Percentiles rank a stretch among this genome's conserved stretches.
phyloP scores from a whole-genome alignment of 2,797 vertebrate species.

The Amblyraja radiata region DNA sequence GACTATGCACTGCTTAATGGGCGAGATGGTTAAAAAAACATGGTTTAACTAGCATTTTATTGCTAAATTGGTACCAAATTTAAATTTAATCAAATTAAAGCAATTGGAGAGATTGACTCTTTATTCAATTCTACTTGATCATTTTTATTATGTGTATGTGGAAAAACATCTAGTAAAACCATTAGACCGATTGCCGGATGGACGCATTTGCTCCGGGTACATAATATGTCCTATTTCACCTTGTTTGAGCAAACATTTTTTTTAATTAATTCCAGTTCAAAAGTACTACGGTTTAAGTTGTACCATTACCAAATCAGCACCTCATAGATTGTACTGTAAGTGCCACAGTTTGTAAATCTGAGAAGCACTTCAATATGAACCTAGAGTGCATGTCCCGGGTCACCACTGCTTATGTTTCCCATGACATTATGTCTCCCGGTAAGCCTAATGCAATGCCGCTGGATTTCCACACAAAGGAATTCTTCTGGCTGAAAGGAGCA shows the following conservation, averaged over 20 bases:
- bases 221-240: background rate
- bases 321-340: background rate
- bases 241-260: background rate
- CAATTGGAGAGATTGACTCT: too few species aligned
- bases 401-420: slow-evolving; percentile 75
- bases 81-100: background rate
- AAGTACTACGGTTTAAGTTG: background rate
- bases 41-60: background rate
- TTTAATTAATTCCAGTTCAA: slow-evolving; percentile 2
- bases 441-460: slow-evolving; percentile 51
- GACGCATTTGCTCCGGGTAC: background rate
- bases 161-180: background rate
- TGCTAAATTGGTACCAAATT: background rate
- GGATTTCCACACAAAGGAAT: slow-evolving; percentile 54
- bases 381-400: slow-evolving; percentile 46
- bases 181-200: too few species aligned
- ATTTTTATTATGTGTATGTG: background rate
- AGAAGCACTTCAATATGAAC: too few species aligned
- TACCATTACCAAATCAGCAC: background rate
- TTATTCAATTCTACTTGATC: background rate
- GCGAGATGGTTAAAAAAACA: background rate
- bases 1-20: too few species aligned
- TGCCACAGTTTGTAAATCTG: background rate
- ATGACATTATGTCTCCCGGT: slow-evolving; percentile 64
- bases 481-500: slow-evolving; percentile 71